phyloP scores from a whole-genome alignment of 2,113 vertebrate genomes.

The Etheostoma cragini region DNA sequence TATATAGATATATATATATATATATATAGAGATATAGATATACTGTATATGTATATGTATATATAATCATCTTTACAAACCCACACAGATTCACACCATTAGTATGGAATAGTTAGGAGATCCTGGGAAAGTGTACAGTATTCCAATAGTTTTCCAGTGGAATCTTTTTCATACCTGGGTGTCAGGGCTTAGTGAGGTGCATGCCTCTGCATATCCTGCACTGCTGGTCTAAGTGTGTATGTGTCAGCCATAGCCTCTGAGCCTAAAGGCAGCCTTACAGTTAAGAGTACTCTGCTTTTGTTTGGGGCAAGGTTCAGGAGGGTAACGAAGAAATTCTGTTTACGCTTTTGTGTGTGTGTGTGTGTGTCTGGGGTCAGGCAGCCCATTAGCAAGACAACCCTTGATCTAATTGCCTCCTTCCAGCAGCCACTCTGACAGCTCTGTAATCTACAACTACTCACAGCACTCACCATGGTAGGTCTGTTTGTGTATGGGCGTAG shows the following conservation, averaged over 20 bases:
- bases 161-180: conserved; percentile 75
- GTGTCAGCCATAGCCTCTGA: conserved; percentile 10
- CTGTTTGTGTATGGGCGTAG: conserved; percentile 47
- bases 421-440: conserved; percentile 73
- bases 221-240: conserved; percentile 22
- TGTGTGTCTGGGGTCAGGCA: conserved; percentile 62
- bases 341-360: conserved; percentile 16
- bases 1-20: too few relatives aligned
- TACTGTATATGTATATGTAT: too few relatives aligned
- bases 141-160: conserved; percentile 59
- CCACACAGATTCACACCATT: conserved; percentile 6
- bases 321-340: conserved; percentile 37
- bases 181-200: conserved; percentile 69
- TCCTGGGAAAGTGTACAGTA: conserved; percentile 59
- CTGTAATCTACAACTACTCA: conserved; percentile 73
- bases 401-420: conserved; percentile 69
- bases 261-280: conserved; percentile 49
- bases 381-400: conserved; percentile 72
- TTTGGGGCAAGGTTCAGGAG: conserved; percentile 49
- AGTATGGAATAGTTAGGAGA: conserved; percentile 37
- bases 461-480: conserved; percentile 61
- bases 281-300: conserved; percentile 53
- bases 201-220: conserved; percentile 74
- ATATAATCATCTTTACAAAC: conserved; percentile 24
- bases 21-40: too few relatives aligned